Evolutionary conservation across 2,113 vertebrate species (phyloP), one percentile per base, ranked within the genome.

Genomic region (Micromys minutus): DNA sequence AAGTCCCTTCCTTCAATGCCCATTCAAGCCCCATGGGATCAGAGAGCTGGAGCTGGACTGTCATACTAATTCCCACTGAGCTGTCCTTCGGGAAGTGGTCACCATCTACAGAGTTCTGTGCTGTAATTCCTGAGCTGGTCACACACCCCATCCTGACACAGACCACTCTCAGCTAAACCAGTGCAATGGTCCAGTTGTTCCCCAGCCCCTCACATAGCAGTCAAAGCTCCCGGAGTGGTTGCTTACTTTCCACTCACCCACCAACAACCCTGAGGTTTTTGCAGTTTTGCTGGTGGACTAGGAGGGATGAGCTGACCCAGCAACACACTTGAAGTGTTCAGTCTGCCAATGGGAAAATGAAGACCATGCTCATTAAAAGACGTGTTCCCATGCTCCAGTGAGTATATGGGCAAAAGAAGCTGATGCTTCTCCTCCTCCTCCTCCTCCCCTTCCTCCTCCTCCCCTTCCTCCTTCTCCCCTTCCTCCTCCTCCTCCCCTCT

Each of bases 121-220:
- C 69, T 69, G 9, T 0, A 2, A 19, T 45, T 63, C 45, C 67
- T 1, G 11, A 26, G 71, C 13, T 31, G 69, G 24, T 93, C 67
- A 15, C 17, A 16, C 0, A 16, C 57, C 55, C 36, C 3, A 0
- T 67, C 57, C 1, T 0, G 12, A 69, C 11, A 13, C 0, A 34
- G 22, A 8, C 10, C 0, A 31, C 21, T 12, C 34, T 24, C 42
- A 10, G 76, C 7, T 0, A 0, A 12, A 19, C 71, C 1, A 1
- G 63, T 1, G 69, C 80, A 11, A 7, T 2, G 76, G 47, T 17
- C 17, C 0, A 3, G 77, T 42, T 29, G 34, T 10, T 67, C 61
- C 85, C 36, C 52, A 72, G 57, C 17, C 61, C 24, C 19, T 21
- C 50, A 86, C 8, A 0, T 61, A 85, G 83, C 81, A 42, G 42